phyloP scores from a whole-genome alignment of 1,140 invertebrate species.

The Brachionus calyciflorus region DNA sequence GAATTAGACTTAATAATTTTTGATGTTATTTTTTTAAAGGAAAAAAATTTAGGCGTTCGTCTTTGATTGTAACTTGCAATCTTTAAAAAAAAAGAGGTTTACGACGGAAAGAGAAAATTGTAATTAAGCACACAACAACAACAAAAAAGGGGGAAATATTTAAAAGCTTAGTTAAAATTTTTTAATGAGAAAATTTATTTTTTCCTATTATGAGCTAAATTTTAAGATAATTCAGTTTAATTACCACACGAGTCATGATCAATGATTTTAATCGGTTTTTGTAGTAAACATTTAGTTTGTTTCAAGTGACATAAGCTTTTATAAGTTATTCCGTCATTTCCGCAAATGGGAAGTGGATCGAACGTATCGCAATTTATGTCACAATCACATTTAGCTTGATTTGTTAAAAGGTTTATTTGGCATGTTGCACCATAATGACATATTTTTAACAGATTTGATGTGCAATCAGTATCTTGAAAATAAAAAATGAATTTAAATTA shows the following conservation, averaged over 20 bases:
- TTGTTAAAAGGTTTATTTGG: neutral
- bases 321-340: slow-evolving; percentile 77
- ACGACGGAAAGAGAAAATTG: too few relatives aligned
- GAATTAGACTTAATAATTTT: too few relatives aligned
- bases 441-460: neutral
- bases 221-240: neutral
- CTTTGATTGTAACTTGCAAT: too few relatives aligned
- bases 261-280: slow-evolving; percentile 29
- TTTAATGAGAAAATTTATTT: too few relatives aligned
- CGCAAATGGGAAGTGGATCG: slow-evolving; percentile 78
- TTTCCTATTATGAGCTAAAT: neutral
- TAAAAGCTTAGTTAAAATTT: too few relatives aligned
- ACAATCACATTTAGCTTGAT: slow-evolving; percentile 35
- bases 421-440: slow-evolving; percentile 11
- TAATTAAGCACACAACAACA: too few relatives aligned
- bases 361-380: slow-evolving; percentile 55
- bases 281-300: slow-evolving; percentile 36
- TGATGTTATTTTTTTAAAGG: too few relatives aligned
- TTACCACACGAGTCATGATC: slow-evolving; percentile 42
- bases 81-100: too few relatives aligned
- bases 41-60: too few relatives aligned
- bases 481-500: neutral
- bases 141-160: too few relatives aligned
- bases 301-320: slow-evolving; percentile 75
- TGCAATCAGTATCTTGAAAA: neutral